Base-by-base conservation (phyloP, 1,140 invertebrate species). In the Drosophila santomea region DNA sequence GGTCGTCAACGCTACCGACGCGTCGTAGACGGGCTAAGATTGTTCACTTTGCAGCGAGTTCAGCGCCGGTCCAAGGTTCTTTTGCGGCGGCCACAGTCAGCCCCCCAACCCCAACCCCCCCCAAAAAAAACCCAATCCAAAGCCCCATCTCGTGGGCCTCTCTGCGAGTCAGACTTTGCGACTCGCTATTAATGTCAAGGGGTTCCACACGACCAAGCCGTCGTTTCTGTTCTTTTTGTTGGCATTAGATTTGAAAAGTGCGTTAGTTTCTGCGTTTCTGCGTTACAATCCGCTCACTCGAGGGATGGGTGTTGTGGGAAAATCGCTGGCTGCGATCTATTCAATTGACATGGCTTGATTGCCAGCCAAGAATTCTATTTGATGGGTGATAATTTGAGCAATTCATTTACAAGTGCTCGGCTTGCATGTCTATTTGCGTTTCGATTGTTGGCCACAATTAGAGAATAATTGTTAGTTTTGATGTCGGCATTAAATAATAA, bases 161-260 rank as follows among this genome's bases (percentile, higher is more conserved):
- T 62, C 59, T 58, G 59, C 23, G 43, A 45, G 51, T 59, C 41
- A 61, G 79, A 75, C 80, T 78, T 72, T 48, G 67, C 83, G 63
- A 68, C 62, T 76, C 67, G 73, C 63, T 89, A 89, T 89, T 89
- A 89, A 89, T 89, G 84, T 89, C 84, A 89, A 89, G 84, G 84
- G 84, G 84, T 84, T 88, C 84, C 76, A 88, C 84, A 88, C 81
- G 77, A 85, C 78, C 64, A 63, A 56, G 58, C 59, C 54, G 56
- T 32, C 51, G 58, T 39, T 67, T 74, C 57, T 25, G 51, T 47
- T 80, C 8, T 20, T 61, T 15, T 38, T 54, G 32, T n/a, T 23
- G 10, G n/a, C n/a, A 17, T 23, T 71, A 11, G 3, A 28, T 51
- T 77, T 74, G 55, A 89, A 89, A 89, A 89, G 85, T 89, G 84